Evolutionary conservation across 92 coral and sea anemone species (phyloP).

Genomic region (Siderastrea radians): DNA sequence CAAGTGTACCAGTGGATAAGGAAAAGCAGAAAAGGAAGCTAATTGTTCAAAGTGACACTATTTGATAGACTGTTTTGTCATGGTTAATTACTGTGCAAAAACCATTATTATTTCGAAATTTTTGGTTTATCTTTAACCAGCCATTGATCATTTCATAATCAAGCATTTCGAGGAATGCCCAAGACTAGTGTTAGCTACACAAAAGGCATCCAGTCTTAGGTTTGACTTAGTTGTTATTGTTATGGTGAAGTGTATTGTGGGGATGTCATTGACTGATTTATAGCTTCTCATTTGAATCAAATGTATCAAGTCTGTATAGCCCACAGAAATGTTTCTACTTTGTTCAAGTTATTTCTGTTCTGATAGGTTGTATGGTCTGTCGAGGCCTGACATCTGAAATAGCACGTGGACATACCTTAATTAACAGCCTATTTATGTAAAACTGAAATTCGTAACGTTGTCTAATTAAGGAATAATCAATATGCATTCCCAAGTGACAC

Average conservation of each 20-base stretch:
- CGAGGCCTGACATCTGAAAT: background rate
- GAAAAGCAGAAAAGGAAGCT: conserved; percentile 46
- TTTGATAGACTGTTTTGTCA: conserved; percentile 25
- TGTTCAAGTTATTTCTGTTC: conserved; percentile 22
- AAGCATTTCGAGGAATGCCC: background rate
- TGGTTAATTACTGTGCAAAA: conserved; percentile 34
- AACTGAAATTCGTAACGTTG: no score
- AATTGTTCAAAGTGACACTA: conserved; percentile 36
- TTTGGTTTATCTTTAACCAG: conserved; percentile 13
- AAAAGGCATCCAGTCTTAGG: conserved; percentile 29
- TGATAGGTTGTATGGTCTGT: conserved; percentile 38
- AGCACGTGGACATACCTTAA: background rate
- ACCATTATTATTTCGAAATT: conserved; percentile 2
- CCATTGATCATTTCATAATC: conserved; percentile 1
- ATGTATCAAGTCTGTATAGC: conserved; percentile 16
- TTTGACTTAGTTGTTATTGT: conserved; percentile 12
- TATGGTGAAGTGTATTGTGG: conserved; percentile 32
- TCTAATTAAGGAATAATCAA: no score
- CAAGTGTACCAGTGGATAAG: conserved; percentile 1
- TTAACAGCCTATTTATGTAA: background rate
- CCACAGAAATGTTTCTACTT: conserved; percentile 21
- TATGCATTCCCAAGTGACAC: no score
- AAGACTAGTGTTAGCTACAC: conserved; percentile 22
- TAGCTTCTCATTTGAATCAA: conserved; percentile 27
- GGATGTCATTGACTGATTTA: conserved; percentile 26